A percentile compares a stretch with the other conserved stretches of the same genome.
These are phyloP conservation scores for Drosophila mettleri DNA, from an alignment of 2,888 invertebrate genomes.

Conservation along the genomic window DNA sequence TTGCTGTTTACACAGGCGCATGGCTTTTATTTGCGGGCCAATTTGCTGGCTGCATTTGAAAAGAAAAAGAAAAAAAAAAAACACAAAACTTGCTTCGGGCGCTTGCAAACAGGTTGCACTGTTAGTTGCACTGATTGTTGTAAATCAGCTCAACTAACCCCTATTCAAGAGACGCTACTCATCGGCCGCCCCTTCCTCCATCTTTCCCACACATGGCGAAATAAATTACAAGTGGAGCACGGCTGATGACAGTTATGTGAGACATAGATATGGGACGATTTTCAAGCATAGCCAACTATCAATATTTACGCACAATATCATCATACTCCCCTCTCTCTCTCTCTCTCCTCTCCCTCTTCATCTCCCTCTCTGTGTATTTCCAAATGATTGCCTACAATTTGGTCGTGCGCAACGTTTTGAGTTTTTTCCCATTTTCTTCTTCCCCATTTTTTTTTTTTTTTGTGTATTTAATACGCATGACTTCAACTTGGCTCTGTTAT, in stretches of 20 bases:
- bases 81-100: conserved; percentile 53
- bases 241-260: conserved; percentile 43
- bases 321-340: background rate
- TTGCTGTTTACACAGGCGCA: conserved; percentile 4
- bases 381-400: conserved; percentile 77
- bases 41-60: conserved; percentile 68
- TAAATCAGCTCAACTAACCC: conserved; percentile 38
- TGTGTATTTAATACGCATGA: conserved; percentile 76
- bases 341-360: background rate
- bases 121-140: conserved; percentile 78
- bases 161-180: background rate
- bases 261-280: conserved; percentile 31
- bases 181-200: too few relatives aligned
- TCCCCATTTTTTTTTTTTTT: conserved; percentile 30
- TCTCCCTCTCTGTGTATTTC: conserved; percentile 51
- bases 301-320: conserved; percentile 41
- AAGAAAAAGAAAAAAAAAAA: conserved; percentile 11
- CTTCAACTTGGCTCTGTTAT: conserved; percentile 53
- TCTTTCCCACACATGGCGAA: conserved; percentile 27
- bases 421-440: conserved; percentile 38
- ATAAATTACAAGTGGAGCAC: conserved; percentile 67
- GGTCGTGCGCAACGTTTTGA: conserved; percentile 74
- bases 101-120: conserved; percentile 76
- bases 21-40: conserved; percentile 36
- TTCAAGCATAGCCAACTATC: conserved; percentile 57